Evolutionary conservation across 2,797 vertebrate genomes (phyloP).

Genomic region (Podargus strigoides): DNA sequence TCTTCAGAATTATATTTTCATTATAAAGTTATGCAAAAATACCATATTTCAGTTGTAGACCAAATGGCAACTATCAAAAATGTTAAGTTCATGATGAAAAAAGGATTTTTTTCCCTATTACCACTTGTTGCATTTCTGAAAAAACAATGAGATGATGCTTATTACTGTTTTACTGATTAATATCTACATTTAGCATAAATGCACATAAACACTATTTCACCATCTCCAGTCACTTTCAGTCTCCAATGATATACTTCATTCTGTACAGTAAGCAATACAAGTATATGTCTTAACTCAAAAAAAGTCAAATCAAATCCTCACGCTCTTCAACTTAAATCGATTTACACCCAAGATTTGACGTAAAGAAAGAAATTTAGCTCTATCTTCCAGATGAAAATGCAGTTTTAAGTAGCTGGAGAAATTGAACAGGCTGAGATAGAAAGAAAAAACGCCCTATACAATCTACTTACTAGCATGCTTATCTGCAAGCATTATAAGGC

Average conservation of each 20-base stretch:
- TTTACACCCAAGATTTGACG: not conserved
- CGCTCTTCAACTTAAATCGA: not conserved
- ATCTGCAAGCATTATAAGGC: slow-evolving; percentile 96
- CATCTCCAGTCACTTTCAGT: not conserved
- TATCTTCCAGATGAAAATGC: not conserved
- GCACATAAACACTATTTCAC: not conserved
- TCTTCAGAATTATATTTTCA: not conserved
- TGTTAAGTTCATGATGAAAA: not conserved
- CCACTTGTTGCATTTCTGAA: not conserved
- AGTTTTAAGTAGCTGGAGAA: not conserved
- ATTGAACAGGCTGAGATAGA: not conserved
- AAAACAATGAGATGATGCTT: not conserved
- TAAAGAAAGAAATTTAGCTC: not conserved
- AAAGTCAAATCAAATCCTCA: not conserved
- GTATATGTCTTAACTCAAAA: not conserved
- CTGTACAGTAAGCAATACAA: not conserved
- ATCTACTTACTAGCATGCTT: slow-evolving; percentile 95
- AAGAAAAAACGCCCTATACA: not conserved
- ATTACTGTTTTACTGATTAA: not conserved
- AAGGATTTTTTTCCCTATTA: not conserved
- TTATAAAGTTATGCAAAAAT: not conserved
- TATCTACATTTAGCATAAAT: not conserved
- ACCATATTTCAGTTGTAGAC: not conserved
- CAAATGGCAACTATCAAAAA: not conserved
- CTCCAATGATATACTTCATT: not conserved